Percentiles rank a stretch among this genome's conserved stretches.
These are phyloP conservation scores for Rhinopomastus cyanomelas DNA, from an alignment of 2,113 vertebrate species.

Conservation along the genomic window DNA sequence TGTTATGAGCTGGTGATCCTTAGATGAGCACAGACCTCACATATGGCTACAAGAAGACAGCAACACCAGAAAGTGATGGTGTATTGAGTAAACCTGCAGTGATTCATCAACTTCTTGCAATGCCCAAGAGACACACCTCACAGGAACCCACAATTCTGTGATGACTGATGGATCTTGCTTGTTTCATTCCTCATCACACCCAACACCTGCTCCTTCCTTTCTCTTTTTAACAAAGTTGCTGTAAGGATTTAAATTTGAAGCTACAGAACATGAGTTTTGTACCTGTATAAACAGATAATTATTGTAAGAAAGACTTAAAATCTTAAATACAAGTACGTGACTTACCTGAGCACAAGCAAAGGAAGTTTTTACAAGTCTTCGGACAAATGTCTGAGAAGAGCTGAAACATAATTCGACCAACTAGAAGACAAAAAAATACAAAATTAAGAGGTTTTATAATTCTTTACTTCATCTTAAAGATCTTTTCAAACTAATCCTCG, in stretches of 20 bases:
- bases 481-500: not conserved
- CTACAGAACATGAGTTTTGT: not conserved
- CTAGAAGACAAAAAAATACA: slow-evolving; percentile 72
- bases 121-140: not conserved
- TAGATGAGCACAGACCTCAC: not conserved
- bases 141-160: not conserved
- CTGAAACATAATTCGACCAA: slow-evolving; percentile 97
- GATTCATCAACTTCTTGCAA: not conserved
- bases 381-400: slow-evolving; percentile 97
- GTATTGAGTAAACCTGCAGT: not conserved
- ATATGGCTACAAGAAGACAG: not conserved
- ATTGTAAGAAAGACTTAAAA: not conserved
- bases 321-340: not conserved
- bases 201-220: not conserved
- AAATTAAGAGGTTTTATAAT: not conserved
- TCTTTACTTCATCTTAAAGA: not conserved
- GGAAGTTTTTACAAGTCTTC: slow-evolving; percentile 98
- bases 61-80: not conserved
- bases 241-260: not conserved
- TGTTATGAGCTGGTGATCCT: not conserved
- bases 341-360: slow-evolving; percentile 94
- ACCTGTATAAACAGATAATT: not conserved
- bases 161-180: not conserved
- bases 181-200: not conserved
- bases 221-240: not conserved